Evolutionary conservation across 2,888 invertebrate species (phyloP).

Genomic region (Mythimna loreyi): DNA sequence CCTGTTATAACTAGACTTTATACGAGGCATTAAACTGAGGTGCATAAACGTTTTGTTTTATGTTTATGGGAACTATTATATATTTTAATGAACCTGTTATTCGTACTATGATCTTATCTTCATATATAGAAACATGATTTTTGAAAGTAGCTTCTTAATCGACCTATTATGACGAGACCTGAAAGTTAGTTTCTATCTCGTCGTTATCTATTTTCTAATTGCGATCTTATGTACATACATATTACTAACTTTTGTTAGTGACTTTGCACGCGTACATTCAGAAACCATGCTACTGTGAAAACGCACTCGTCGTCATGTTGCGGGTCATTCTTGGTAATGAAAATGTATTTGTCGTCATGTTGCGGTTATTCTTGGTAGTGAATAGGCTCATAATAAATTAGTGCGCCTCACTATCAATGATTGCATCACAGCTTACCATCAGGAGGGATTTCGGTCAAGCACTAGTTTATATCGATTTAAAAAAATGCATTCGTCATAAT

Average conservation of each 20-base stretch:
- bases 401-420: no score
- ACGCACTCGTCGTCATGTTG: not conserved
- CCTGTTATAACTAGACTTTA: constrained; percentile 54
- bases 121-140: constrained; percentile 2
- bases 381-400: no score
- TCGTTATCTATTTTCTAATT: not conserved
- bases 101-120: constrained; percentile 23
- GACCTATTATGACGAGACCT: constrained; percentile 1
- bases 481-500: not conserved
- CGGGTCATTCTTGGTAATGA: not conserved
- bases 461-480: no score
- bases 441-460: no score
- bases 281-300: not conserved
- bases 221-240: no score
- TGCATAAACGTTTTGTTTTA: constrained; percentile 58
- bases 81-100: constrained; percentile 35
- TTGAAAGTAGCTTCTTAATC: constrained; percentile 27
- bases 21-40: constrained; percentile 37
- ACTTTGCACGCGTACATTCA: no score
- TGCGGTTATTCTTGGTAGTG: not conserved
- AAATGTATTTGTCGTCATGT: not conserved
- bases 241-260: not conserved
- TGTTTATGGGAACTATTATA: constrained; percentile 32
- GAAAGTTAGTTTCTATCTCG: constrained; percentile 9
- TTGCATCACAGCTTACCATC: no score